Percentiles rank a stretch among this genome's conserved stretches.
phyloP scores from a whole-genome alignment of 2,113 vertebrate species.

The Dromas ardeola region DNA sequence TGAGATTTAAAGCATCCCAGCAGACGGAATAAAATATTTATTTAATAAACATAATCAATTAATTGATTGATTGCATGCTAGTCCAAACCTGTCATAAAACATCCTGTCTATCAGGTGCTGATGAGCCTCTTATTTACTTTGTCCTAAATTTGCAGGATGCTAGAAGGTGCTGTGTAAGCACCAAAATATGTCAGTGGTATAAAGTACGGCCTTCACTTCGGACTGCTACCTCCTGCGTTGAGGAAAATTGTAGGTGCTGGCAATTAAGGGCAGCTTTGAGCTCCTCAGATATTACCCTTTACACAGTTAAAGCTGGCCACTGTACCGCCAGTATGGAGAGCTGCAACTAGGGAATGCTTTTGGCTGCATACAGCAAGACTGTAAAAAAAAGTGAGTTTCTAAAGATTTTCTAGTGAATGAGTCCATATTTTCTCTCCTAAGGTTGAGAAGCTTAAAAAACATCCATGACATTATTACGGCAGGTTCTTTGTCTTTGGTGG shows the following conservation, averaged over 20 bases:
- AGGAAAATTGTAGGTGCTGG: neutral
- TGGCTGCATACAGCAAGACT: neutral
- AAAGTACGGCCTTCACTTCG: neutral
- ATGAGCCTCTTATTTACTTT: neutral
- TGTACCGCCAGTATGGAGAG: neutral
- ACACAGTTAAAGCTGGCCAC: neutral
- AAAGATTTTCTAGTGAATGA: neutral
- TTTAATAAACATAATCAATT: neutral
- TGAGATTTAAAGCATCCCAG: neutral
- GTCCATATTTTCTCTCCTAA: neutral
- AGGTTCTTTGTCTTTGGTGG: neutral
- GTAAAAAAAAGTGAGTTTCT: neutral
- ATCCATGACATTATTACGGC: accelerated
- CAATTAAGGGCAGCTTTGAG: neutral
- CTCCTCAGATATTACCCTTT: neutral
- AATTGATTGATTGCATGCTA: neutral
- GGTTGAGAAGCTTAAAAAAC: neutral
- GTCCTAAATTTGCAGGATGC: neutral
- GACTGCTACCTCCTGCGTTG: neutral
- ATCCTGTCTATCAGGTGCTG: neutral
- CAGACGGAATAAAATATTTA: neutral
- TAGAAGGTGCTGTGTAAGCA: neutral
- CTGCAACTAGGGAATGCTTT: neutral
- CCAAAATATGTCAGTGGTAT: neutral
- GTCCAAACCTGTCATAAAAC: neutral